A percentile compares a stretch with the other conserved stretches of the same genome.
Evolutionary conservation across 2,888 invertebrate genomes (phyloP).

Genomic region (Zelleria hepariella): DNA sequence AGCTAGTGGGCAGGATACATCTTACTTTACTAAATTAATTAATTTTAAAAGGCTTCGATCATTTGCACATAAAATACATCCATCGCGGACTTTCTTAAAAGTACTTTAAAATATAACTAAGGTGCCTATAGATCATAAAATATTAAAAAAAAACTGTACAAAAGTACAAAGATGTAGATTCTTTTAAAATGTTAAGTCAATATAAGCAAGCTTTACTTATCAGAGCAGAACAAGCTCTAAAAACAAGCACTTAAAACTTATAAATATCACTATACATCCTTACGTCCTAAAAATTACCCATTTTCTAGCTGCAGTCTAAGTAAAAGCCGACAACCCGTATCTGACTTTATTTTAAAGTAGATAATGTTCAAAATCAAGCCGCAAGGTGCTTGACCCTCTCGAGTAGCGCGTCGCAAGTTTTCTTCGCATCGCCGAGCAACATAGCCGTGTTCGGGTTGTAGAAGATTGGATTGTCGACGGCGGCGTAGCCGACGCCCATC

Average conservation of each 20-base stretch:
- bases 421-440: constrained; percentile 93
- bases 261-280: neutral
- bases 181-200: neutral
- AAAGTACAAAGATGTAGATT: neutral
- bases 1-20: too few relatives aligned
- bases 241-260: too few relatives aligned
- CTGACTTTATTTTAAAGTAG: neutral
- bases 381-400: constrained; percentile 71
- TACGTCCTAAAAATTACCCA: neutral
- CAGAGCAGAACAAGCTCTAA: neutral
- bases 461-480: constrained; percentile 93
- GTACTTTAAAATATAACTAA: too few relatives aligned
- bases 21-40: too few relatives aligned
- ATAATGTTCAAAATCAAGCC: constrained; percentile 19
- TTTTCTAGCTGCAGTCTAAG: neutral
- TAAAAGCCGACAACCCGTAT: neutral
- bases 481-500: constrained; percentile 90
- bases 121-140: too few relatives aligned
- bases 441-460: constrained; percentile 90
- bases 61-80: too few relatives aligned
- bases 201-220: neutral
- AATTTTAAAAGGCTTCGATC: too few relatives aligned
- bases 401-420: constrained; percentile 87
- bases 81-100: too few relatives aligned
- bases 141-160: neutral